A percentile compares a stretch with the other conserved stretches of the same genome.
Evolutionary conservation across 1,140 invertebrate genomes (phyloP).

Genomic region (Drosophila auraria): DNA sequence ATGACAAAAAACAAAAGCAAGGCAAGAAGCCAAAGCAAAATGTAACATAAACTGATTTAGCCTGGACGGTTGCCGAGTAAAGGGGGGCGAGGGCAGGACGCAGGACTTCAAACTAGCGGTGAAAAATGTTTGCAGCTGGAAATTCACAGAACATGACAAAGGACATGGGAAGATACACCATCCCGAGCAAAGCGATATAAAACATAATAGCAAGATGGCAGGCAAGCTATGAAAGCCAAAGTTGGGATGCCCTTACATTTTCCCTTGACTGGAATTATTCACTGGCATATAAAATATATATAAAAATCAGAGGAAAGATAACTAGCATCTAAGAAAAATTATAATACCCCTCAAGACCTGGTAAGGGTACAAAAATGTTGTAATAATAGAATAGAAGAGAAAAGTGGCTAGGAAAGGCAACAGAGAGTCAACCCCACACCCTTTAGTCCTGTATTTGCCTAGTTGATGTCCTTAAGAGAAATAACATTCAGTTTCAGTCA

Average conservation of each 20-base stretch:
- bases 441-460: constrained; percentile 44
- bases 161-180: constrained; percentile 39
- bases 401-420: background rate
- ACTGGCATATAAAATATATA: no score
- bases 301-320: no score
- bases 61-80: background rate
- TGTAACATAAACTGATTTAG: constrained; percentile 53
- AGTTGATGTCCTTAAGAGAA: constrained; percentile 60
- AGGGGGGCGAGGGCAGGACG: constrained; percentile 1
- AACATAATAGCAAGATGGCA: constrained; percentile 30
- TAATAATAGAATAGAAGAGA: constrained; percentile 32
- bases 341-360: no score
- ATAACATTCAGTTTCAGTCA: constrained; percentile 52
- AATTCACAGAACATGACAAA: constrained; percentile 50
- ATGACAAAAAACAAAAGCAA: constrained; percentile 18
- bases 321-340: no score
- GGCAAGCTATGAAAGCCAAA: no score
- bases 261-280: no score
- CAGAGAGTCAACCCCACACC: no score
- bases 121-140: constrained; percentile 57
- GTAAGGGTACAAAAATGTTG: constrained; percentile 31
- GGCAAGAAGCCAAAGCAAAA: constrained; percentile 37
- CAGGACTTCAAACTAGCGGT: constrained; percentile 30
- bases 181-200: constrained; percentile 18
- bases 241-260: background rate